These are phyloP conservation scores for Eumacrocentrus americanus DNA, from an alignment of 2,888 invertebrate species.

Conservation along the genomic window DNA sequence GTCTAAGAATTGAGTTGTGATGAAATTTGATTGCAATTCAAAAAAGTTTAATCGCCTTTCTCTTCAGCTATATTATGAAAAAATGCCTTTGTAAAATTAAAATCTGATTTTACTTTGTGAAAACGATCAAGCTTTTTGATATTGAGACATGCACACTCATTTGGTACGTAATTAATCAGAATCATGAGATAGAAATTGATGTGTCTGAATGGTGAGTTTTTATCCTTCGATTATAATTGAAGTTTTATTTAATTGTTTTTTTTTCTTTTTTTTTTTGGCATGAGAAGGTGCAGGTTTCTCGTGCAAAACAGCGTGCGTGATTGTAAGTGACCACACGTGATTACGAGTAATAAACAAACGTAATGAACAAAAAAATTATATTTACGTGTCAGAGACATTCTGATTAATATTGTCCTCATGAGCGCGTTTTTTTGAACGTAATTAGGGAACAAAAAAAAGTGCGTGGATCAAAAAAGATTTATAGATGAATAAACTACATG, in stretches of 20 bases:
- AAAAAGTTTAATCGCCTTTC: slow-evolving; percentile 3
- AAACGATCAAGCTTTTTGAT: slow-evolving; percentile 12
- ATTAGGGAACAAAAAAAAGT: slow-evolving; percentile 1
- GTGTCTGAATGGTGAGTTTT: no score
- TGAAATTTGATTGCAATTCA: background rate
- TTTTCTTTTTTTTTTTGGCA: background rate
- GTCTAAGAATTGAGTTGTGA: background rate
- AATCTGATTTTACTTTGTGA: background rate
- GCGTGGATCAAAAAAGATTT: slow-evolving; percentile 5
- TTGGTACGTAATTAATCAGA: slow-evolving; percentile 19
- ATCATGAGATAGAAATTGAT: no score
- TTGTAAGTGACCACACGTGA: slow-evolving; percentile 32
- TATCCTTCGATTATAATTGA: no score
- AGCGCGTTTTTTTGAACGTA: slow-evolving; percentile 23
- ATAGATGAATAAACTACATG: slow-evolving; percentile 28
- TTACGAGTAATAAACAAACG: slow-evolving; percentile 12
- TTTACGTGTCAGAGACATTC: slow-evolving; percentile 21
- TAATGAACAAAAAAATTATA: slow-evolving; percentile 9
- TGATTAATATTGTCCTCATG: slow-evolving; percentile 32
- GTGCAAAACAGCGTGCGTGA: slow-evolving; percentile 40
- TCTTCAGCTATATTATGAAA: no score
- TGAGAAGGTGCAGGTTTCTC: slow-evolving; percentile 21
- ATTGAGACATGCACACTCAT: slow-evolving; percentile 20
- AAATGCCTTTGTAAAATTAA: no score
- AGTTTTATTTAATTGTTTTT: background rate